phyloP scores from a whole-genome alignment of 2,113 vertebrate genomes.

The Xyrauchen texanus region DNA sequence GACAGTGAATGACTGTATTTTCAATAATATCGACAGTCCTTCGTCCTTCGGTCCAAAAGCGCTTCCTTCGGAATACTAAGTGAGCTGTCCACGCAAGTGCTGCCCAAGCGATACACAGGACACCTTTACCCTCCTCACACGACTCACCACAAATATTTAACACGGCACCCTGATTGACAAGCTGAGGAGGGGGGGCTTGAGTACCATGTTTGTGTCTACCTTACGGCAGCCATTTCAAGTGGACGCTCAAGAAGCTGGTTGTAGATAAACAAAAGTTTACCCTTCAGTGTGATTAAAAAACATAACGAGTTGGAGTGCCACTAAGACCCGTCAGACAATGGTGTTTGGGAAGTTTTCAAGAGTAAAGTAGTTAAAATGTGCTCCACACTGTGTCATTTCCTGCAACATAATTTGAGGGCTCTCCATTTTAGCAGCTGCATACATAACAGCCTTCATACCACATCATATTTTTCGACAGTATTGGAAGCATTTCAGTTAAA shows the following conservation, averaged over 20 bases:
- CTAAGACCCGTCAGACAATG: constrained; percentile 14
- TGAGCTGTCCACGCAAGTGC: constrained; percentile 29
- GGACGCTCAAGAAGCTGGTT: constrained; percentile 27
- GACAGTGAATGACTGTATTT: constrained; percentile 71
- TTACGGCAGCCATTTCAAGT: constrained; percentile 38
- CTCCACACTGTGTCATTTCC: constrained; percentile 27
- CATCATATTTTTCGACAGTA: neutral
- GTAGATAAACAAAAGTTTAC: constrained; percentile 42
- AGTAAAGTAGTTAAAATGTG: constrained; percentile 28
- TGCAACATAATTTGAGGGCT: constrained; percentile 28
- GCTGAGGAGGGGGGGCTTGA: neutral
- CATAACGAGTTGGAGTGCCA: constrained; percentile 18
- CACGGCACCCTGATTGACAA: constrained; percentile 6
- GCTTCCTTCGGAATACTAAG: constrained; percentile 65
- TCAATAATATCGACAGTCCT: constrained; percentile 74
- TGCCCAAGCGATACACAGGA: neutral
- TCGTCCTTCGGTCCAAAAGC: constrained; percentile 58
- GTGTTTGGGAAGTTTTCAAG: constrained; percentile 27
- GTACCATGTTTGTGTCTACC: constrained; percentile 3
- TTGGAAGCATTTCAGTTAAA: constrained; percentile 24
- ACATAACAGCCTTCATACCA: constrained; percentile 19
- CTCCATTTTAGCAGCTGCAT: constrained; percentile 21
- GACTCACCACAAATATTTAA: constrained; percentile 20
- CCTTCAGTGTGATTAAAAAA: constrained; percentile 37
- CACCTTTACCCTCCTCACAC: constrained; percentile 29